Evolutionary conservation across 2,888 invertebrate species (phyloP), one percentile per base, ranked within the genome.

Genomic region (Mactromeris polynyma): DNA sequence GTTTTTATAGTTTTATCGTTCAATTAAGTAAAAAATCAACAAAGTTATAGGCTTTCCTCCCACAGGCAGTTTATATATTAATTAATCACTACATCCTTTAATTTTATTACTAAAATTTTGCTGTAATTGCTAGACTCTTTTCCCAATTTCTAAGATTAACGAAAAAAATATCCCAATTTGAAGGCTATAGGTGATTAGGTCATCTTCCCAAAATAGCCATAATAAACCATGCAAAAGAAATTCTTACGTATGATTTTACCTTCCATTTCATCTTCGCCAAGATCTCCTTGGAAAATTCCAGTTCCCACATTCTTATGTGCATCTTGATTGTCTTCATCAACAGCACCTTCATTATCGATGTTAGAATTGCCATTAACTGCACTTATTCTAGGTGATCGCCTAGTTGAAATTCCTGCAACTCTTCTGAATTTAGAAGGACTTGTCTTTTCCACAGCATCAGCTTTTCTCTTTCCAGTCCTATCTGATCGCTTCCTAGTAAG

Each of bases 371-470:
- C 73, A 83, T 83, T 79, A 21, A 42, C 42, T n/a, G 36, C 40
- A 79, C 42, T 79, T 36, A 42, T 46, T 79, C 42, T 79, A 42
- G 79, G 79, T 11, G 79, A 73, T 64, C 78, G 77, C 17, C 38
- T 84, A 19, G 84, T 54, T 78, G 84, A 84, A 0, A 77, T 36
- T 33, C 51, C 77, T 14, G 19, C n/a, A 42, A 78, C 2, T 54
- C 51, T 77, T n/a, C 84, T 78, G 3, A 78, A 36, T 36, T 82
- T 86, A 78, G 51, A 86, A 40, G 86, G 86, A 81, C 54, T 81
- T 17, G 58, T 33, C 33, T 46, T 81, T 19, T 2, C 26, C 17
- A 26, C 21, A 11, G 36, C 19, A 9, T 69, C 69, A 40, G 42
- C 69, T 42, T 73, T 83, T 51, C 82, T 81, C 21, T 82, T 86